Percentiles rank a stretch among this genome's conserved stretches.
These are phyloP conservation scores for Allolobophora icterica DNA, from an alignment of 2,888 invertebrate genomes.

Conservation along the genomic window DNA sequence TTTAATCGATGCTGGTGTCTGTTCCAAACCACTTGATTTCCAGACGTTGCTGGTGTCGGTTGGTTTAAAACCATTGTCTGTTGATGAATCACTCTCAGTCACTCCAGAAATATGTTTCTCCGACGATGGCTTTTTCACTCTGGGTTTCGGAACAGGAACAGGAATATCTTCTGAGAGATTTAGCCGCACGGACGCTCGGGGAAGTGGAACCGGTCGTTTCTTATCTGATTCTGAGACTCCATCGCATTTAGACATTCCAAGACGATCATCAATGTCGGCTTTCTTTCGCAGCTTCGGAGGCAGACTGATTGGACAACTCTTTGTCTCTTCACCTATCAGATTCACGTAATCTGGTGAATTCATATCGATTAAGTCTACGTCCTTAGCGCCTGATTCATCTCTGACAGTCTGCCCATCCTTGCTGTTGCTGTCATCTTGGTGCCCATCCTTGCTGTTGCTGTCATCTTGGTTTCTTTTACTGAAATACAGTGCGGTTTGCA, in stretches of 20 bases:
- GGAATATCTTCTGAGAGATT: not conserved
- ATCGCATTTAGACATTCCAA: not conserved
- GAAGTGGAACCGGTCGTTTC: conserved; percentile 6
- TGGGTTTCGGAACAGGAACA: not conserved
- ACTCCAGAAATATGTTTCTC: not conserved
- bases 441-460: not conserved
- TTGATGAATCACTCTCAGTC: not conserved
- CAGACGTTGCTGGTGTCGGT: not conserved
- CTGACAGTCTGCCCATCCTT: not conserved
- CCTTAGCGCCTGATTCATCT: not conserved
- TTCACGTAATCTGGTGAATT: not conserved
- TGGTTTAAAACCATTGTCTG: not conserved
- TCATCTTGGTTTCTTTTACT: not conserved
- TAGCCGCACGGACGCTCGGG: not conserved
- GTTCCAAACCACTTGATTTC: not conserved
- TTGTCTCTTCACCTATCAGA: not conserved
- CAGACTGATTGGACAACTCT: not conserved
- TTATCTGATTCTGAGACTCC: not conserved
- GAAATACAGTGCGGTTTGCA: conserved; percentile 12
- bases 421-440: not conserved
- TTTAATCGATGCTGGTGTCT: not conserved
- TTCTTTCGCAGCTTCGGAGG: conserved; percentile 10
- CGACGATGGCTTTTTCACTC: not conserved
- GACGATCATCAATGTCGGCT: not conserved
- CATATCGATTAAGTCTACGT: not conserved